Conservation (phyloP, 2,797 vertebrate species). For the Sardinella longiceps region DNA sequence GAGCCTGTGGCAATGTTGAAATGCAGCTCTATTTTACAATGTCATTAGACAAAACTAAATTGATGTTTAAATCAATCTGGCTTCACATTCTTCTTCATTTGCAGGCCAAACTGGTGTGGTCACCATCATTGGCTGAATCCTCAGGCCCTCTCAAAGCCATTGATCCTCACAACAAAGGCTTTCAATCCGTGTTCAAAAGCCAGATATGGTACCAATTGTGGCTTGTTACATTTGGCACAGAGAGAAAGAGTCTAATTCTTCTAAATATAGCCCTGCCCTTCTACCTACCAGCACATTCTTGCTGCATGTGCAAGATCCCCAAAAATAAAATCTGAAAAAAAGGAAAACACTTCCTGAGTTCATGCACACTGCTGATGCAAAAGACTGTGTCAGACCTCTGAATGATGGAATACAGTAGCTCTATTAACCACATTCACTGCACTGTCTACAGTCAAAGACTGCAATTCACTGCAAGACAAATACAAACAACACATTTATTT, state of each 20-base stretch:
- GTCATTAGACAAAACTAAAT: not conserved
- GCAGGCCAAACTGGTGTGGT: not conserved
- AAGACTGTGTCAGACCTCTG: not conserved
- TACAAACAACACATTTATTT: not conserved
- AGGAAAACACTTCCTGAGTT: not conserved
- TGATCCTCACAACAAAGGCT: not conserved
- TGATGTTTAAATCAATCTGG: not conserved
- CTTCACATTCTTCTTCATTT: not conserved
- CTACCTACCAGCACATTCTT: not conserved
- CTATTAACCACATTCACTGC: not conserved
- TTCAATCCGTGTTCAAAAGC: not conserved
- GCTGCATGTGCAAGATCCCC: conserved; percentile 1
- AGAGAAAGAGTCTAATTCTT: not conserved
- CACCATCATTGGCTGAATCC: not conserved
- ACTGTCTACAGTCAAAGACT: not conserved
- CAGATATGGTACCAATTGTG: not conserved
- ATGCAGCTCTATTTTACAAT: not conserved
- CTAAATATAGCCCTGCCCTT: not conserved
- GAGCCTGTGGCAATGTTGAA: not conserved
- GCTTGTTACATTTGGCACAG: not conserved
- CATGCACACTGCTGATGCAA: not conserved
- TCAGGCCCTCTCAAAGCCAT: not conserved
- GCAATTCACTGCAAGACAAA: not conserved
- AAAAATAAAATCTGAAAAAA: conserved; percentile 25
- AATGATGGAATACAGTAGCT: not conserved